Percentiles rank a stretch among this genome's conserved stretches.
phyloP scores from a whole-genome alignment of 37 sponge, comb jelly and placozoan species.

The Corticium candelabrum region DNA sequence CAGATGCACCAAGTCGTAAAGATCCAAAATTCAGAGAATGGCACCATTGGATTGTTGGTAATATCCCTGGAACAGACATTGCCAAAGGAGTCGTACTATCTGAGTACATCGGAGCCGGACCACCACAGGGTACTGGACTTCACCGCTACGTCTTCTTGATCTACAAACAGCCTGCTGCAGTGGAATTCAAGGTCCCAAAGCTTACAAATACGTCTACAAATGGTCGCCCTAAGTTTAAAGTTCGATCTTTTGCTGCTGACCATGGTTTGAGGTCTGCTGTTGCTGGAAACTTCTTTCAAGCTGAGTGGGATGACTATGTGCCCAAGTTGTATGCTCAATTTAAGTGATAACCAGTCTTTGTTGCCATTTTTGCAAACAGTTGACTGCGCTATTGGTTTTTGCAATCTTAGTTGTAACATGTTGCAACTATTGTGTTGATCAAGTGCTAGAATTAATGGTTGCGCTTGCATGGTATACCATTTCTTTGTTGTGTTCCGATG shows the following conservation, averaged over 20 bases:
- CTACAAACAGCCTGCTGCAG: conserved; percentile 30
- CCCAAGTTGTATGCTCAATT: conserved; percentile 76
- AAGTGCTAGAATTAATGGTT: too few species aligned
- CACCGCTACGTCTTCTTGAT: conserved; percentile 65
- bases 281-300: conserved; percentile 77
- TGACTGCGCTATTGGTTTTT: too few species aligned
- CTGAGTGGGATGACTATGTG: conserved; percentile 87
- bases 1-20: conserved; percentile 77
- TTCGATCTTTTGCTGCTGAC: conserved; percentile 40
- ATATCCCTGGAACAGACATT: conserved; percentile 52
- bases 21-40: conserved; percentile 69
- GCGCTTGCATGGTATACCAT: too few species aligned
- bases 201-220: conserved; percentile 18
- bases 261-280: conserved; percentile 59
- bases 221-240: conserved; percentile 32
- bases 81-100: conserved; percentile 43
- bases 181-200: conserved; percentile 29
- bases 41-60: conserved; percentile 81
- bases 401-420: too few species aligned
- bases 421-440: too few species aligned
- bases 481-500: too few species aligned
- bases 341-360: too few species aligned
- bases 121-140: conserved; percentile 71
- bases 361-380: too few species aligned
- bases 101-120: conserved; percentile 66